phyloP scores from a whole-genome alignment of 2,797 vertebrate species.

The Spinus olivaceus region DNA sequence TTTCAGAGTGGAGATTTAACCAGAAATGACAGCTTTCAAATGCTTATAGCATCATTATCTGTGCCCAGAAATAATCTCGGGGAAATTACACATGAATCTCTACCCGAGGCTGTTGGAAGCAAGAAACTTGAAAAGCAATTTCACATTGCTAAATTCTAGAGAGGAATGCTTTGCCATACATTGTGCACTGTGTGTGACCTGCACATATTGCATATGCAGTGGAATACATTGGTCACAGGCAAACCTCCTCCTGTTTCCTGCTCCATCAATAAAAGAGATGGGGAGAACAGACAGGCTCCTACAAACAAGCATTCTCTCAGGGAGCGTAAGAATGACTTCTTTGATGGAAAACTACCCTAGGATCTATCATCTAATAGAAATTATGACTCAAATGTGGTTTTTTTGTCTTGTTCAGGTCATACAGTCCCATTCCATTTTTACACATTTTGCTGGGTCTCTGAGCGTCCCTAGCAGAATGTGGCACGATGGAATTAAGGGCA shows the following conservation, averaged over 20 bases:
- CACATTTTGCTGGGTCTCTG: neutral
- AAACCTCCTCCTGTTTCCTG: neutral
- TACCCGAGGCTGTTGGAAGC: neutral
- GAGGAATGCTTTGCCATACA: neutral
- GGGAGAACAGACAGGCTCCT: neutral
- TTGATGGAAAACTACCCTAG: neutral
- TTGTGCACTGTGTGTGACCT: neutral
- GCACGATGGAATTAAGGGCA: neutral
- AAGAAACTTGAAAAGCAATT: neutral
- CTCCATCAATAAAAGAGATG: neutral
- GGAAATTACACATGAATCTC: neutral
- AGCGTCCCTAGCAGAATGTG: neutral
- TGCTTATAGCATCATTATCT: slow-evolving; percentile 4
- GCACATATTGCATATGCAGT: neutral
- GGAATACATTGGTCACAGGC: neutral
- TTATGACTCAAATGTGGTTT: neutral
- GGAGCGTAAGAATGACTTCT: neutral
- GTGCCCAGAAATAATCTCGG: neutral
- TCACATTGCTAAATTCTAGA: neutral
- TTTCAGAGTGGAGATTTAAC: slow-evolving; percentile 2
- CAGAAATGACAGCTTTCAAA: slow-evolving; percentile 37
- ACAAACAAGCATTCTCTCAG: neutral
- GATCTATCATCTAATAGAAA: neutral
- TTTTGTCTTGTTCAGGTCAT: neutral
- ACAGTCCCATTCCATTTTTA: neutral